Percentiles rank a stretch among this genome's conserved stretches.
These are phyloP conservation scores for Neosilurus hyrtlii DNA, from an alignment of 2,797 vertebrate species.

Conservation along the genomic window DNA sequence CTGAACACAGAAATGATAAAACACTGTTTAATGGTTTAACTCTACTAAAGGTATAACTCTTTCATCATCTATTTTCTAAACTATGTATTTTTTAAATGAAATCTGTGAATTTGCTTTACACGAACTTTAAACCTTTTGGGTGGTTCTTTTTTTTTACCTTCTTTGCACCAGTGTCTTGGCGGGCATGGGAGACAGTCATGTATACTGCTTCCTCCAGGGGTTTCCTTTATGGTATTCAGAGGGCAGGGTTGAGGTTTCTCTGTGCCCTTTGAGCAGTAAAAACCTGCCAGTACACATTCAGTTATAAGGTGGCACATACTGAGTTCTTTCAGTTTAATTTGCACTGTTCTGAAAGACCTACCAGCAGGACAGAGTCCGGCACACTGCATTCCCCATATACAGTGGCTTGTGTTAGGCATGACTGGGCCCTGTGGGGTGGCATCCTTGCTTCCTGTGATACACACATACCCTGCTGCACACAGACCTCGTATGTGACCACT, in stretches of 20 bases:
- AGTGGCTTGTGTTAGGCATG: slow-evolving; percentile 62
- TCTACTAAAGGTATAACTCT: no score
- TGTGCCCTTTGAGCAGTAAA: slow-evolving; percentile 83
- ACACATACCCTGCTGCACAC: slow-evolving; percentile 86
- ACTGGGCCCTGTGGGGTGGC: slow-evolving; percentile 66
- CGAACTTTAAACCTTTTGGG: not conserved
- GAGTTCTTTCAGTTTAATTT: slow-evolving; percentile 1
- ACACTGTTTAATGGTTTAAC: no score
- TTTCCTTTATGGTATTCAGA: slow-evolving; percentile 73
- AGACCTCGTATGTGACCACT: slow-evolving; percentile 76
- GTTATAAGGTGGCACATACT: not conserved
- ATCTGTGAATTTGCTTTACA: no score
- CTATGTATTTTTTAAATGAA: no score
- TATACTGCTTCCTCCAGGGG: slow-evolving; percentile 70
- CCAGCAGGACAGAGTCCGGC: slow-evolving; percentile 85
- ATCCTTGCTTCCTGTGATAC: slow-evolving; percentile 81
- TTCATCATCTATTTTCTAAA: no score
- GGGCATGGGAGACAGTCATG: slow-evolving; percentile 84
- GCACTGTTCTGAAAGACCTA: slow-evolving; percentile 11
- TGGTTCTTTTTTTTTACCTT: slow-evolving; percentile 67
- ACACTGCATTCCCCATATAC: slow-evolving; percentile 76
- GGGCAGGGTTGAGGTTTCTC: slow-evolving; percentile 75
- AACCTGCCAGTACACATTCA: slow-evolving; percentile 69
- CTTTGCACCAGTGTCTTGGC: slow-evolving; percentile 81
- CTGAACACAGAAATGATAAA: no score